Base-by-base conservation (phyloP, 2,797 vertebrate species). In the Acrossocheilus wenchowensis region DNA sequence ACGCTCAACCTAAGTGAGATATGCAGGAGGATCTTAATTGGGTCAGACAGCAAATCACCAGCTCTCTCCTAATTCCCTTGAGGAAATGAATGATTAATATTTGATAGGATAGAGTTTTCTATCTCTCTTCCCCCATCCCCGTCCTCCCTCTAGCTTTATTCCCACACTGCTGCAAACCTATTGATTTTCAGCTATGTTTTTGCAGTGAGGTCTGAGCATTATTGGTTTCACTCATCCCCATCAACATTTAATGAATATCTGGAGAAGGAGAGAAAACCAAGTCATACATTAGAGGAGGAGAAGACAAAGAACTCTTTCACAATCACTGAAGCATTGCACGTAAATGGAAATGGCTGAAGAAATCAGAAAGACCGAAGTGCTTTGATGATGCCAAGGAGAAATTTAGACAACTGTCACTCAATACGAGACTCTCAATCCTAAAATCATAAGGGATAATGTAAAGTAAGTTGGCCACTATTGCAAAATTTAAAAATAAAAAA, bases 211-310 rank as follows among this genome's bases (percentile, higher is more conserved):
- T 90, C 91, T 92, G 83, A 90, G 91, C 91, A 94, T 93, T 93
- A 95, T 94, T 94, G 93, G 92, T 92, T 93, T 94, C 91, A 94
- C 92, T 94, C 94, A 92, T 95, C 90, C 91, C 88, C 91, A 94
- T 94, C 92, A 95, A 94, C 91, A 92, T 95, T 95, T 95, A 94
- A 95, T 95, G 94, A 94, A 89, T 90, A 94, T 89, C 88, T 87
- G 85, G 88, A 89, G 90, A 89, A 83, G 54, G 4, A 85, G 79
- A 84, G 23, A 81, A 87, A 81, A 45, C 64, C 62, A 72, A 87
- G 39, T 64, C 81, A 62, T 75, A 21, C 41, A 83, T 66, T 73
- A 74, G 66, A 87, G 57, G 72, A 36, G 11, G 45, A 74, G 48
- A 64, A 77, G 41, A 77, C 34, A 75, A 80, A 83, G 60, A 71